A percentile compares a stretch with the other conserved stretches of the same genome.
Evolutionary conservation across 2,797 vertebrate species (phyloP).

Genomic region (Lacerta agilis): DNA sequence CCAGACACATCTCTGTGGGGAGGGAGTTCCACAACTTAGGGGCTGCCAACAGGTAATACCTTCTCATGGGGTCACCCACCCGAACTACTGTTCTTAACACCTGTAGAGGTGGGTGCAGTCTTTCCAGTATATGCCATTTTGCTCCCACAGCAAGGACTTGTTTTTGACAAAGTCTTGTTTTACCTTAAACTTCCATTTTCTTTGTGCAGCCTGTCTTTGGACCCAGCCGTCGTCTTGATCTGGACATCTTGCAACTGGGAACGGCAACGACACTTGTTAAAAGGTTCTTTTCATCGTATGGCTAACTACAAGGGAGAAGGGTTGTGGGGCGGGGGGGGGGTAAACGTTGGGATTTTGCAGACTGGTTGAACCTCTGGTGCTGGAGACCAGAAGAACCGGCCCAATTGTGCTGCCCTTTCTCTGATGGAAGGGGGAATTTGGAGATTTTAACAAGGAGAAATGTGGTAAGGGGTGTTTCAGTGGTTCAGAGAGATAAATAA

Average conservation of each 20-base stretch:
- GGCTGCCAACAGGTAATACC: too few species aligned
- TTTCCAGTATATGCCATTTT: background rate
- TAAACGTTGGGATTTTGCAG: background rate
- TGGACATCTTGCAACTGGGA: slow-evolving; percentile 83
- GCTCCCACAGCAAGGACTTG: background rate
- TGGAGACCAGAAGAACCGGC: background rate
- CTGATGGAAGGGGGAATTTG: background rate
- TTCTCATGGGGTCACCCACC: too few species aligned
- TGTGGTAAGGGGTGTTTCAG: too few species aligned
- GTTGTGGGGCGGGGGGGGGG: too few species aligned
- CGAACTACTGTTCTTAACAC: too few species aligned
- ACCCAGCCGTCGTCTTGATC: slow-evolving; percentile 80
- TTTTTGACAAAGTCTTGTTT: slow-evolving; percentile 5
- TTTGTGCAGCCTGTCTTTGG: slow-evolving; percentile 80
- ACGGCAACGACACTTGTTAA: background rate
- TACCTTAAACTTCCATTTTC: slow-evolving; percentile 83
- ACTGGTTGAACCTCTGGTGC: background rate
- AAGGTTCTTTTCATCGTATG: background rate
- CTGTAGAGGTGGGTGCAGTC: too few species aligned
- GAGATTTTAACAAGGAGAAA: background rate
- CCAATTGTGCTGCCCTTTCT: background rate
- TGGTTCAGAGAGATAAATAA: too few species aligned
- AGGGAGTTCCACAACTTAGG: too few species aligned
- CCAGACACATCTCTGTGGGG: too few species aligned
- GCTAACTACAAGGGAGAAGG: background rate